These are phyloP conservation scores for Tor tambroides DNA, from an alignment of 2,113 vertebrate species.

Conservation along the genomic window DNA sequence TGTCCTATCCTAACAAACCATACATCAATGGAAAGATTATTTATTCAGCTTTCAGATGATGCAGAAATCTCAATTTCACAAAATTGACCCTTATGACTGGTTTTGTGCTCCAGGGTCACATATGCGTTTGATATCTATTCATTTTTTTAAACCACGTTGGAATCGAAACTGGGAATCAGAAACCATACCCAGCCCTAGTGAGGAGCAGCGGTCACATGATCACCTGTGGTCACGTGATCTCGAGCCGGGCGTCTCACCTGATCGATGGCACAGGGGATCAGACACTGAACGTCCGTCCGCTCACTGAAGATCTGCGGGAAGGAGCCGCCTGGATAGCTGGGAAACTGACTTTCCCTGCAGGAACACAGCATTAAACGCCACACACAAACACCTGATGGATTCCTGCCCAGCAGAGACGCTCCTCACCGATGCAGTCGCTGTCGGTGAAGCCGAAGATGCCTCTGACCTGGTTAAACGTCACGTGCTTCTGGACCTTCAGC, in stretches of 20 bases:
- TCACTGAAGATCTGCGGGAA: conserved; percentile 92
- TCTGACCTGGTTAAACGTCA: conserved; percentile 98
- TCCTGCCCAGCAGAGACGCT: not conserved
- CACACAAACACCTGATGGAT: not conserved
- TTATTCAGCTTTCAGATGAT: no score
- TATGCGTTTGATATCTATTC: no score
- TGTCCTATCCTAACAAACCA: no score
- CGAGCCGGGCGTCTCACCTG: conserved; percentile 77
- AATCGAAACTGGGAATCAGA: no score
- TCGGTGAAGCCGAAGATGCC: conserved; percentile 98
- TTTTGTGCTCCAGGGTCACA: no score
- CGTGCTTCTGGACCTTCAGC: conserved; percentile 94
- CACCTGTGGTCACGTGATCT: no score
- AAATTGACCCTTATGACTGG: no score
- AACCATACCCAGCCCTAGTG: no score
- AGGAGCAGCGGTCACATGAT: no score
- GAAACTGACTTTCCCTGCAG: conserved; percentile 94
- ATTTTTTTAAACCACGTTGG: no score
- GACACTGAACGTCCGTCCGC: conserved; percentile 88
- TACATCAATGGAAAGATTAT: no score
- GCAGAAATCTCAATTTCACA: no score
- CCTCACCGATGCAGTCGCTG: conserved; percentile 94
- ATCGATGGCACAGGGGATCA: conserved; percentile 97
- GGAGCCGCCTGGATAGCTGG: conserved; percentile 96
- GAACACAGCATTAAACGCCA: not conserved